Percentiles rank a stretch among this genome's conserved stretches.
Evolutionary conservation across 2,888 invertebrate species (phyloP).

Genomic region (Agrochola lychnidis): DNA sequence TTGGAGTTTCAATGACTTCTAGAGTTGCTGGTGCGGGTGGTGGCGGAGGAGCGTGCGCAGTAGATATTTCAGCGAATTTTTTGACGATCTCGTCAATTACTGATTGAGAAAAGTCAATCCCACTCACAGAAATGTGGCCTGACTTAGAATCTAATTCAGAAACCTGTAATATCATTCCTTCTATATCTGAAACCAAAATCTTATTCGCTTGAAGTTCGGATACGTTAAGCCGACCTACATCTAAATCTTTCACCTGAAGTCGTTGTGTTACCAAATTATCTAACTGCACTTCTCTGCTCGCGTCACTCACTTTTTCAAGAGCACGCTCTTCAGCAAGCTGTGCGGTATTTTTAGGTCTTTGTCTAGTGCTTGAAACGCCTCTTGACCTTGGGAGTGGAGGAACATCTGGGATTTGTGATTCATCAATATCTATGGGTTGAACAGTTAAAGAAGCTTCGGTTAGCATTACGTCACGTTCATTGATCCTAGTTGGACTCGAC

Average conservation of each 20-base stretch:
- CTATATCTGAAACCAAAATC: constrained; percentile 95
- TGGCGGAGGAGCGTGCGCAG: constrained; percentile 67
- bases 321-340: constrained; percentile 74
- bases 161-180: constrained; percentile 93
- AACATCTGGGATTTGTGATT: constrained; percentile 84
- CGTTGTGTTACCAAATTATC: constrained; percentile 91
- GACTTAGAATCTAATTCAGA: constrained; percentile 93
- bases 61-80: constrained; percentile 88
- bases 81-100: constrained; percentile 92
- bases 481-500: constrained; percentile 91
- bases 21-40: constrained; percentile 58
- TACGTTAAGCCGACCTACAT: constrained; percentile 95
- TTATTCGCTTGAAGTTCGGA: constrained; percentile 95
- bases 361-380: constrained; percentile 66
- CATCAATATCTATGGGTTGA: constrained; percentile 91
- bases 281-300: constrained; percentile 82
- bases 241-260: constrained; percentile 93
- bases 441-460: constrained; percentile 93
- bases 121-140: constrained; percentile 92
- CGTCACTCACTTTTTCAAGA: constrained; percentile 81
- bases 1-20: constrained; percentile 69
- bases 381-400: constrained; percentile 86
- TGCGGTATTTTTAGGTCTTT: constrained; percentile 69
- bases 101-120: constrained; percentile 92
- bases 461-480: constrained; percentile 91